Conservation (phyloP, 2,888 invertebrate species). For the Pocota personata region DNA sequence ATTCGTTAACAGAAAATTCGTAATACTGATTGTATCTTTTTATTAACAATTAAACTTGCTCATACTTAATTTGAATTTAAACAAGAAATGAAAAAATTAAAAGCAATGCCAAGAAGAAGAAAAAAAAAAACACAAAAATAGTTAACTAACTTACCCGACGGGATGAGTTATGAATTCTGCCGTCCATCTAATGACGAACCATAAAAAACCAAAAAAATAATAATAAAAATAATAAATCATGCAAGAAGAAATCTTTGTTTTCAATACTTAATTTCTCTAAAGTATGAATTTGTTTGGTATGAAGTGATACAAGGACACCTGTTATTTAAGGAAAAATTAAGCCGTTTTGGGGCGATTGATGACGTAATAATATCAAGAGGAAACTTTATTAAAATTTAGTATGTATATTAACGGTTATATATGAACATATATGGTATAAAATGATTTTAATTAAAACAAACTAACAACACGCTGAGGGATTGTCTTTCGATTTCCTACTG, state of each 20-base stretch:
- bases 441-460: not conserved
- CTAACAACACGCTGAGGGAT: not conserved
- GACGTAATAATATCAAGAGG: not conserved
- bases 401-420: not conserved
- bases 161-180: constrained; percentile 83
- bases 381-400: not conserved
- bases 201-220: constrained; percentile 82
- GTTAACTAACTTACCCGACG: constrained; percentile 82
- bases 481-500: not conserved
- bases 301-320: constrained; percentile 20
- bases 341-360: not conserved
- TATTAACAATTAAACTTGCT: not conserved
- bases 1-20: not conserved
- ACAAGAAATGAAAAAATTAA: constrained; percentile 14
- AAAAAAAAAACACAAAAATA: constrained; percentile 49
- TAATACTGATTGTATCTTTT: not conserved
- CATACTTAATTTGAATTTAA: constrained; percentile 11
- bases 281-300: constrained; percentile 37
- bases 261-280: constrained; percentile 55
- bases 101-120: constrained; percentile 53
- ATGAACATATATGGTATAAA: not conserved
- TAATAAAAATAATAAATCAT: constrained; percentile 81
- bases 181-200: constrained; percentile 83
- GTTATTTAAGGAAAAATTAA: constrained; percentile 9
- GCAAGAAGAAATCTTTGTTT: constrained; percentile 78